Base-by-base conservation (phyloP, 2,888 invertebrate species). In the Holacanthella duospinosa region DNA sequence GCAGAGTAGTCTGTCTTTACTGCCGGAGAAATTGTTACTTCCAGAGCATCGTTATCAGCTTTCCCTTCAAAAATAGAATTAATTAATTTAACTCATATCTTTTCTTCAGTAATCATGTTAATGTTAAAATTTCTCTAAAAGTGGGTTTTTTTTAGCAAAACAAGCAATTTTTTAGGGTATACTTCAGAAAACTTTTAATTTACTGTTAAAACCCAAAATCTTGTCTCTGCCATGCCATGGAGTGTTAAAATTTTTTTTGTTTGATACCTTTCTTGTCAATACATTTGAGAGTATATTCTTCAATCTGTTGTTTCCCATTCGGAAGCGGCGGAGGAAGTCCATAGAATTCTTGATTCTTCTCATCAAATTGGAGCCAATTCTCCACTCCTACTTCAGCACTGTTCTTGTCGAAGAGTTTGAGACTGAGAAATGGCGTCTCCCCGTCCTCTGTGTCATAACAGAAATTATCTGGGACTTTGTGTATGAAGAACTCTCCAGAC, bases 361-460 rank as follows among this genome's bases (percentile, higher is more conserved):
- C 81, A 76, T 94, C 92, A 76, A 93, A 92, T 77, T 92, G 91
- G 68, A 95, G 78, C 93, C 94, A 95, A 75, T 87, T 85, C 19
- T 83, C 80, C 0, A 81, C 74, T 4, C 84, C 83, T 28, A 91
- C 79, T 57, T 83, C 81, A 3, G 82, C 82, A 63, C 87, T 82
- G 73, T 90, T 87, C 69, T 83, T 84, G 64, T 87, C 87, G 56
- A 88, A 81, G 0, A 93, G 79, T 0, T 86, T 83, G 68, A 94
- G 81, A 55, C 83, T 84, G 68, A 94, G 80, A 71, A 84, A 82
- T 54, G 85, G 80, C 0, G 89, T 85, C 67, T 84, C 84, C 21
- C 87, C 87, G 75, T 91, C 91, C 77, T 93, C 90, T 0, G 86
- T 86, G 79, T 93, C 93, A 77, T 86, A 90, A 81, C 93, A 94